These are phyloP conservation scores for Liolophura sinensis DNA, from an alignment of 1,140 invertebrate genomes.

Conservation along the genomic window DNA sequence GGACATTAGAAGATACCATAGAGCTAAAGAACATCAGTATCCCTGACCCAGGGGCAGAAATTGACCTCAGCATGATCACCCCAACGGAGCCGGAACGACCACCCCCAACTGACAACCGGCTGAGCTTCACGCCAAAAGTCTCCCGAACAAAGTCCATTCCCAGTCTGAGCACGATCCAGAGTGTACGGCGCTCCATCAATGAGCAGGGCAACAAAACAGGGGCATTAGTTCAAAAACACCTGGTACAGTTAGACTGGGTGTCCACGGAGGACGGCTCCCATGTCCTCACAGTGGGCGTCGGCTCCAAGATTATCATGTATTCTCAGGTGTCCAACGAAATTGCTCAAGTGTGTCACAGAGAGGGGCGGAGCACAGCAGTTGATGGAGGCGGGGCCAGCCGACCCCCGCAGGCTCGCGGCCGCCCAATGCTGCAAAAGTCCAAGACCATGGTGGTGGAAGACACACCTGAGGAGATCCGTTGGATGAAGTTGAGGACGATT, in stretches of 20 bases:
- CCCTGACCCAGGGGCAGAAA: conserved; percentile 52
- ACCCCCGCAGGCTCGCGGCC: conserved; percentile 19
- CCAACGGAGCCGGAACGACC: conserved; percentile 7
- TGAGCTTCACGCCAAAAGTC: conserved; percentile 28
- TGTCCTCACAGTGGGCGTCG: conserved; percentile 94
- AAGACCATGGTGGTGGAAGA: conserved; percentile 51
- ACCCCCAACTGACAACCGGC: conserved; percentile 27
- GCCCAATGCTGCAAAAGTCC: conserved; percentile 47
- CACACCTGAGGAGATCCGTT: conserved; percentile 64
- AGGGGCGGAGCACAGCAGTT: background rate
- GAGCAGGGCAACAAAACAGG: conserved; percentile 71
- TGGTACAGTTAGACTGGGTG: conserved; percentile 96
- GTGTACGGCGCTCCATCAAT: conserved; percentile 82
- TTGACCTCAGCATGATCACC: conserved; percentile 44
- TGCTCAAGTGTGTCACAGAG: conserved; percentile 38
- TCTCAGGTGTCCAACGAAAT: conserved; percentile 59
- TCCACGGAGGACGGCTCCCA: conserved; percentile 98
- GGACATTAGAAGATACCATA: conserved; percentile 93
- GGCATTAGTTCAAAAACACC: conserved; percentile 58
- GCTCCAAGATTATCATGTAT: conserved; percentile 74
- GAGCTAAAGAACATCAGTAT: conserved; percentile 56
- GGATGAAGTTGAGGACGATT: conserved; percentile 94
- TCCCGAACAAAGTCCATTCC: conserved; percentile 80
- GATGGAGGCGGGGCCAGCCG: background rate
- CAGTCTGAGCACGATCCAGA: conserved; percentile 89